Percentiles rank a stretch among this genome's conserved stretches.
Evolutionary conservation across 1,140 invertebrate genomes (phyloP).

Genomic region (Drosophila seguyi): DNA sequence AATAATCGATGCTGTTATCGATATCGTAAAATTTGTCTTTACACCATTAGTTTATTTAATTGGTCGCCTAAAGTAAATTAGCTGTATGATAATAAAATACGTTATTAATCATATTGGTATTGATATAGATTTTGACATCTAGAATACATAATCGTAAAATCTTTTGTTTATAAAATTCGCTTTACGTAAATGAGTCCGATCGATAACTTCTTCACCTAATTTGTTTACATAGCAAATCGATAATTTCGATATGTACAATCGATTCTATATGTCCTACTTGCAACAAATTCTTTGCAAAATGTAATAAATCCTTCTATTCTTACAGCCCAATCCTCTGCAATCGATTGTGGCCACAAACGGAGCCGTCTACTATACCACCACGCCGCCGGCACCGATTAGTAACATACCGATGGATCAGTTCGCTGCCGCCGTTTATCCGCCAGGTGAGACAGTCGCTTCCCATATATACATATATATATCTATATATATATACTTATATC

Average conservation of each 20-base stretch:
- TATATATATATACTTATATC: background rate
- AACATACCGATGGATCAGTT: constrained; percentile 85
- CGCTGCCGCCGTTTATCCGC: constrained; percentile 84
- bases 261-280: too few species aligned
- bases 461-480: background rate
- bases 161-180: background rate
- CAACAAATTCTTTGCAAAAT: background rate
- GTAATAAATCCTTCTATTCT: background rate
- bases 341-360: constrained; percentile 85
- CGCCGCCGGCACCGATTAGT: constrained; percentile 84
- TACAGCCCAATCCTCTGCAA: constrained; percentile 69
- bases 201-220: too few species aligned
- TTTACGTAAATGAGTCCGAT: background rate
- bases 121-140: too few species aligned
- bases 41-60: background rate
- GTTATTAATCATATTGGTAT: too few species aligned
- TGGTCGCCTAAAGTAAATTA: background rate
- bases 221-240: background rate
- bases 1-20: background rate
- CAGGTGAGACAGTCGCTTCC: constrained; percentile 62
- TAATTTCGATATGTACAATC: background rate
- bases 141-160: too few species aligned
- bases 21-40: too few species aligned
- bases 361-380: constrained; percentile 85
- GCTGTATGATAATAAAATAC: too few species aligned